phyloP scores from a whole-genome alignment of 2,888 invertebrate species.

The Metalampra italica region DNA sequence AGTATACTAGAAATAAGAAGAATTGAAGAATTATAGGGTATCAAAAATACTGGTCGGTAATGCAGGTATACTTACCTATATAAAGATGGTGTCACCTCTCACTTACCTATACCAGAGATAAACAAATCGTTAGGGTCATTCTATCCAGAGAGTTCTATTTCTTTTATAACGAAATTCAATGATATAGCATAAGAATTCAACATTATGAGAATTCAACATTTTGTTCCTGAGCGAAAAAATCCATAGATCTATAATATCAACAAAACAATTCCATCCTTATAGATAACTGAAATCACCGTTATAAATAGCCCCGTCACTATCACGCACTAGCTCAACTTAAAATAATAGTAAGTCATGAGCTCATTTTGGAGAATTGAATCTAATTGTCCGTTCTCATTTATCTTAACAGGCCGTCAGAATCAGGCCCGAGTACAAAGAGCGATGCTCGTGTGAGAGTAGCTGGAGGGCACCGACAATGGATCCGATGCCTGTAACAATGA shows the following conservation, averaged over 20 bases:
- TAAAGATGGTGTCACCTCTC: too few relatives aligned
- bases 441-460: constrained; percentile 51
- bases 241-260: constrained; percentile 4
- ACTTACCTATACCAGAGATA: too few relatives aligned
- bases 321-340: constrained; percentile 4
- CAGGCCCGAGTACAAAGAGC: constrained; percentile 53
- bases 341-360: constrained; percentile 37
- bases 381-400: constrained; percentile 66
- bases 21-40: too few relatives aligned
- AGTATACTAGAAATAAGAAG: too few relatives aligned
- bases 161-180: too few relatives aligned
- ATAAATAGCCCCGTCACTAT: constrained; percentile 15
- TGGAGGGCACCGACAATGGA: constrained; percentile 33
- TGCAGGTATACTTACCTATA: too few relatives aligned
- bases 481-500: constrained; percentile 37
- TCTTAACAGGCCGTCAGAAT: constrained; percentile 58
- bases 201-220: too few relatives aligned
- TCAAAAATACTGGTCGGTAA: too few relatives aligned
- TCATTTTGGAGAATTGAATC: constrained; percentile 42
- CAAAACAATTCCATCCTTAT: constrained; percentile 15
- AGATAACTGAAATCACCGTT: constrained; percentile 15
- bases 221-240: too few relatives aligned
- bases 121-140: too few relatives aligned
- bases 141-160: too few relatives aligned
- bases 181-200: too few relatives aligned